Percentiles rank a stretch among this genome's conserved stretches.
Evolutionary conservation across 2,113 vertebrate species (phyloP).

Genomic region (Puffinus mauretanicus): DNA sequence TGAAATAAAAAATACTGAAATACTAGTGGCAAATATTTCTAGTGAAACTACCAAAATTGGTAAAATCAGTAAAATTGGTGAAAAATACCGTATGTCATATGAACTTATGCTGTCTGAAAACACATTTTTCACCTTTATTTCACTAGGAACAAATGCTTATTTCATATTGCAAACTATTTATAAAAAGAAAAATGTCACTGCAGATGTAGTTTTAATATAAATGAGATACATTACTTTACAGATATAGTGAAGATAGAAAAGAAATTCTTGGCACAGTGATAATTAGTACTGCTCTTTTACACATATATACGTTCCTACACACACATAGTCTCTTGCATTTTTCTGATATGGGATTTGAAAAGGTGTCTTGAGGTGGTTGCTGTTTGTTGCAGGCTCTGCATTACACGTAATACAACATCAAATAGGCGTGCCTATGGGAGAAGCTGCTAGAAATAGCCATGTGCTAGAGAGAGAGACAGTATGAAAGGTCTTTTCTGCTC

Average conservation of each 20-base stretch:
- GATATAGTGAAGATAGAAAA: neutral
- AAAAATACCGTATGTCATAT: neutral
- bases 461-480: neutral
- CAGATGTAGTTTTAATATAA: neutral
- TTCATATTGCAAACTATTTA: neutral
- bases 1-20: neutral
- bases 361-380: neutral
- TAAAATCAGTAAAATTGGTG: neutral
- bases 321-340: neutral
- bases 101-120: neutral
- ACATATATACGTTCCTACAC: too few species aligned
- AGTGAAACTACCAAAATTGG: neutral
- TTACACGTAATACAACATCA: too few species aligned
- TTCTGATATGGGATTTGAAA: neutral
- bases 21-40: neutral
- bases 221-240: neutral
- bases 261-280: neutral
- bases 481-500: neutral
- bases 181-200: neutral
- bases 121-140: neutral
- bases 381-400: neutral
- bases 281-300: neutral
- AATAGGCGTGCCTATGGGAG: neutral
- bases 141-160: neutral
- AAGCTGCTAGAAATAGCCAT: neutral